Evolutionary conservation across 2,888 invertebrate species (phyloP), one percentile per base, ranked within the genome.

Genomic region (Spicauda simplicius): DNA sequence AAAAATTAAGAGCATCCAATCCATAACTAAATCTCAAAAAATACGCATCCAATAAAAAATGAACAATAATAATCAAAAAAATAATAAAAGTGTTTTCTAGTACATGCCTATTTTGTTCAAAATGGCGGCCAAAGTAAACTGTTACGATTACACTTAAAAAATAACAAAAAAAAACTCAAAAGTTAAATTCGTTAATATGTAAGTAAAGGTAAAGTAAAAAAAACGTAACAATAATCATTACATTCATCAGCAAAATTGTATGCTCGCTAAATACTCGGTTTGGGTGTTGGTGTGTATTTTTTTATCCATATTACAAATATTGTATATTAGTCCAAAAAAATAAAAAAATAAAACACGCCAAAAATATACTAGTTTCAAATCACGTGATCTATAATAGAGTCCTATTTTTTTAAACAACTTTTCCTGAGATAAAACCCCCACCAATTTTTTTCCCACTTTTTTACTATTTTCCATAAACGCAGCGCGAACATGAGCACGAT

Each of bases 181-280:
- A 54, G 63, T 50, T 50, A 25, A 50, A 57, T 19, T n/a, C n/a
- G 65, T 63, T 70, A 20, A 56, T 52, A 53, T 25, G 65, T 63
- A 48, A 71, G 54, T 25, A 56, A 50, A 69, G 57, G 72, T 74
- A 71, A 70, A 60, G 72, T 74, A 71, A 70, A 68, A 45, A 64
- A 56, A 66, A 66, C 56, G 62, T 45, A 45, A 37, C 37, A 37
- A 45, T 45, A 45, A 45, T 45, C n/a, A 45, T 69, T 70, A 81
- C 80, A 80, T 80, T 78, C 81, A 78, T 76, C 74, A 75, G 72
- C 74, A 76, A 71, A 72, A 74, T 77, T 78, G 77, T 82, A 79
- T 73, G 76, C 83, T 84, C 83, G 83, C 80, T 63, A 71, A 73
- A 72, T 64, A 77, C 75, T 73, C 70, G 77, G 82, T 79, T 81